Evolutionary conservation across 2,113 vertebrate species (phyloP).

Genomic region (Polyodon spathula): DNA sequence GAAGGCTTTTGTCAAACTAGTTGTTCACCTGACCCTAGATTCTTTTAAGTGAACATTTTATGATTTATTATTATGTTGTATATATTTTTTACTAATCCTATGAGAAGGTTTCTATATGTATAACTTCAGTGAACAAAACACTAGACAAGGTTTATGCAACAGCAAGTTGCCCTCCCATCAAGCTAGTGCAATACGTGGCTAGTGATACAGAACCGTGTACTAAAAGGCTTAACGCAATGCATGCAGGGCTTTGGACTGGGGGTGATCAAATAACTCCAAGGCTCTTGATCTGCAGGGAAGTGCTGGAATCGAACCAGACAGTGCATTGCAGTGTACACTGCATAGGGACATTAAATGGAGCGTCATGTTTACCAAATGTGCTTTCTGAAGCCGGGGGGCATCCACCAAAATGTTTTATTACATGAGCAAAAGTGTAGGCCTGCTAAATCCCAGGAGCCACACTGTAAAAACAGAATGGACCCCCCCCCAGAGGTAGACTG

Average conservation of each 20-base stretch:
- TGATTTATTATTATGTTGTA: too few relatives aligned
- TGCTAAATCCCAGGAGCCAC: conserved; percentile 49
- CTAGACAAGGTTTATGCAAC: too few relatives aligned
- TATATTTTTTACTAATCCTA: too few relatives aligned
- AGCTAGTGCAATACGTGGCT: too few relatives aligned
- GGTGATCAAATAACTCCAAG: conserved; percentile 24
- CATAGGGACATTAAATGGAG: conserved; percentile 27
- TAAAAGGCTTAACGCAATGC: conserved; percentile 28
- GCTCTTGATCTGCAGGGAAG: conserved; percentile 44
- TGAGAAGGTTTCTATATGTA: too few relatives aligned
- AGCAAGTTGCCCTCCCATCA: too few relatives aligned
- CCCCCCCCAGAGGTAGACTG: too few relatives aligned
- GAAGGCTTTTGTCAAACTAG: too few relatives aligned
- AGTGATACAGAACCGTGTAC: neutral
- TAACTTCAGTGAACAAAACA: too few relatives aligned
- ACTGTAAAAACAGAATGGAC: conserved; percentile 40
- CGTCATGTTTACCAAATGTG: conserved; percentile 22
- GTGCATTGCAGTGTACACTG: conserved; percentile 41
- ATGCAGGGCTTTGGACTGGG: conserved; percentile 29
- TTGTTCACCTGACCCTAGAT: too few relatives aligned
- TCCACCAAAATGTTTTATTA: conserved; percentile 55
- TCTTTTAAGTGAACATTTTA: too few relatives aligned
- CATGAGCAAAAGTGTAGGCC: conserved; percentile 39
- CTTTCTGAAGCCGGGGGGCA: conserved; percentile 36
- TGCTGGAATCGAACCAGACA: conserved; percentile 39